A percentile compares a stretch with the other conserved stretches of the same genome.
These are phyloP conservation scores for Craniophora ligustri DNA, from an alignment of 2,888 invertebrate species.

Conservation along the genomic window DNA sequence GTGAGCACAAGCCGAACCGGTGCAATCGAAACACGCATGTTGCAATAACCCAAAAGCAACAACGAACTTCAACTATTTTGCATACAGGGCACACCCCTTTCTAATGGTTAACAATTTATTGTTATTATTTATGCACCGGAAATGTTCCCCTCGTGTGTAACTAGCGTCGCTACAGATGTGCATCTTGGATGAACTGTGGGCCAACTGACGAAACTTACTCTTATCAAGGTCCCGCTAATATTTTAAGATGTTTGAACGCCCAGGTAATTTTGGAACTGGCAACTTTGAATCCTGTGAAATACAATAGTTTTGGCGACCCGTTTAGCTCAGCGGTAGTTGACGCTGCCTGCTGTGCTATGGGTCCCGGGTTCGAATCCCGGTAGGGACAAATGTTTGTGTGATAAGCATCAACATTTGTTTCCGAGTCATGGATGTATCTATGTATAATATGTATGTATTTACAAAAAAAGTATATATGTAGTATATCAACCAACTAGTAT, in stretches of 20 bases:
- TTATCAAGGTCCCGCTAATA: constrained; percentile 28
- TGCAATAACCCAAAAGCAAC: constrained; percentile 40
- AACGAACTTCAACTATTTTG: constrained; percentile 68
- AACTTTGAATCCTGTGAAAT: no score
- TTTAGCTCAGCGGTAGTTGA: no score
- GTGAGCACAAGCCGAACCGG: not conserved
- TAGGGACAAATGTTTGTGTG: no score
- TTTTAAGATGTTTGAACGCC: constrained; percentile 33
- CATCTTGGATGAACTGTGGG: constrained; percentile 53
- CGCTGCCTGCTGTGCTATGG: no score
- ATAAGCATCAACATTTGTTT: no score
- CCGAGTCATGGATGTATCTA: no score
- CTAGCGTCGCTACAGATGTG: constrained; percentile 55
- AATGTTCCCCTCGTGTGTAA: constrained; percentile 60
- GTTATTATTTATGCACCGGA: constrained; percentile 74
- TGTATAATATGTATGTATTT: no score
- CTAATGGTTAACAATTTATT: constrained; percentile 69
- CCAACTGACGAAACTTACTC: constrained; percentile 49
- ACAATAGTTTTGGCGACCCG: no score
- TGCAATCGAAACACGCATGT: constrained; percentile 12
- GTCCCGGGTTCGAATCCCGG: no score
- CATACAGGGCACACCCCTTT: constrained; percentile 72
- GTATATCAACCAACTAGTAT: no score
- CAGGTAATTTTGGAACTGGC: constrained; percentile 2
- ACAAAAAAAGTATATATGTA: no score